Base-by-base conservation (phyloP, 35 echinoderm and acorn worm species). In the Acanthaster planci region DNA sequence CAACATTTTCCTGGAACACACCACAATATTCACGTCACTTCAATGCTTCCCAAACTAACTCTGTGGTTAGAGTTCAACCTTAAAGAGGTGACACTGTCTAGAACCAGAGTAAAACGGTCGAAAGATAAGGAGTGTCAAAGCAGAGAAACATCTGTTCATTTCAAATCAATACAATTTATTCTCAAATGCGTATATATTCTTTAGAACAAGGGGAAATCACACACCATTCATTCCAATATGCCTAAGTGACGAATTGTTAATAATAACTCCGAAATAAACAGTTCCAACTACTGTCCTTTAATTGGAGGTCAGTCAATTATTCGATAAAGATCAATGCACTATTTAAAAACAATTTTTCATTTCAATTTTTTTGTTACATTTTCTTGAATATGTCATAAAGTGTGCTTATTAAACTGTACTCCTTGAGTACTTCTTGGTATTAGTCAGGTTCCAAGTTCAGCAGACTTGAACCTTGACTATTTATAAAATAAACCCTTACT, bases 151-250 rank as follows among this genome's bases (percentile, higher is more conserved):
- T 72, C 30, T 72, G 26, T 34, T 72, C 30, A 26, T 31, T 29
- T 72, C 14, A 72, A 72, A 72, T 72, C 64, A 72, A 72, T 72
- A 72, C 64, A 72, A 72, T 72, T 72, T 72, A 72, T 72, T 72
- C 34, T 72, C 64, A 2, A 72, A 72, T 72, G 29, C 0, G 29
- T 72, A 35, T 72, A 72, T 31, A 31, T 30, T 31, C 64, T 72
- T 8, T 26, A 72, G 64, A 72, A 72, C 64, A 72, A 72, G 26
- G 64, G 64, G 27, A n/a, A 26, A 72, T 34, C 23, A 60, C 64
- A 72, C 64, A 72, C 64, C 64, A 72, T 72, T 72, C 64, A 72
- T 31, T 72, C 64, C 64, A 72, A 72, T 72, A 26, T 31, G 30
- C 1, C 23, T 34, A 30, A 72, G 26, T 47, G 12, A 72, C 14